These are phyloP conservation scores for Erythrolamprus reginae DNA, from an alignment of 2,113 vertebrate species.

Conservation along the genomic window DNA sequence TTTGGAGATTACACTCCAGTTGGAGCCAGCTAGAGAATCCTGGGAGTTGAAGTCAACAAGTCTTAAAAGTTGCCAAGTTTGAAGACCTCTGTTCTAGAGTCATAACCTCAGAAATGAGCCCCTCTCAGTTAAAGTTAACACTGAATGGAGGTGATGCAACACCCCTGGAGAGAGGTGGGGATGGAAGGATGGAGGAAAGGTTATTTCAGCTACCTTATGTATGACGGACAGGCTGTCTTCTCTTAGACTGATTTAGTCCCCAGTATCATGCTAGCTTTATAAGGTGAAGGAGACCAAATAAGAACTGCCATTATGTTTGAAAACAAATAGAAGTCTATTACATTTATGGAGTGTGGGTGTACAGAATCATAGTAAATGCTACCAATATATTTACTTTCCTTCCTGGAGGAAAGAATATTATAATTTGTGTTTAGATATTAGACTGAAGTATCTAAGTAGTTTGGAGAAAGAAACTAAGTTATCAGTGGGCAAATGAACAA, in stretches of 20 bases:
- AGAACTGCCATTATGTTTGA: neutral
- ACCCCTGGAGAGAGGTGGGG: neutral
- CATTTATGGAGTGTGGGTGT: neutral
- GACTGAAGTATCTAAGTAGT: too few relatives aligned
- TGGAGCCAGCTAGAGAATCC: too few relatives aligned
- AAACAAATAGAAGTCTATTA: neutral
- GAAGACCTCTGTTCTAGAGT: neutral
- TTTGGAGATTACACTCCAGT: neutral
- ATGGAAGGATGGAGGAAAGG: too few relatives aligned
- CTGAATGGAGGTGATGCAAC: neutral
- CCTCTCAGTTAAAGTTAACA: neutral
- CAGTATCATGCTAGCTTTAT: neutral
- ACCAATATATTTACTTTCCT: neutral
- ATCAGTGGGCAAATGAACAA: neutral
- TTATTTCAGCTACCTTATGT: neutral
- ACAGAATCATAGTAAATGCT: neutral
- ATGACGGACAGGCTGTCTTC: neutral
- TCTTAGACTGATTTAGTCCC: neutral
- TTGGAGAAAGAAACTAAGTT: neutral
- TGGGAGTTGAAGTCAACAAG: too few relatives aligned
- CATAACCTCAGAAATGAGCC: neutral
- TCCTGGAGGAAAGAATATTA: neutral
- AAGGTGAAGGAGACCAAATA: neutral
- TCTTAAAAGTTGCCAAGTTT: too few relatives aligned
- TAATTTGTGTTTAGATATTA: neutral